Conservation (phyloP, 1,140 invertebrate species). For the Polypedilum vanderplanki region DNA sequence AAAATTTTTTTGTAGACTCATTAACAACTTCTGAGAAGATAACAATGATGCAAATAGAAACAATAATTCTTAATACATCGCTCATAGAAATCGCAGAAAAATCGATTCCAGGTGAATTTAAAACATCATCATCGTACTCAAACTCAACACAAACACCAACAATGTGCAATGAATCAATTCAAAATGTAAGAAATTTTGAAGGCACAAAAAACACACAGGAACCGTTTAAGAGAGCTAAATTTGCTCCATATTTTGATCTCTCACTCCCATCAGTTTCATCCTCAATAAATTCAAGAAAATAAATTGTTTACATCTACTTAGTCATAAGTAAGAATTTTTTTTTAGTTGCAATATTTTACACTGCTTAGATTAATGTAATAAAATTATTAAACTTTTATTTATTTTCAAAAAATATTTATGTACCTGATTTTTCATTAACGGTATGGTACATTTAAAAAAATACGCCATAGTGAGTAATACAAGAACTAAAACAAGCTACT, state of each 20-base stretch:
- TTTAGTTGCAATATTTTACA: not conserved
- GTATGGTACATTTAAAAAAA: too few species aligned
- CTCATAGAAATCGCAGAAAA: not conserved
- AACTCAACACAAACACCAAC: not conserved
- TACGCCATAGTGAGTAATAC: too few species aligned
- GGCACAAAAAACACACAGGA: not conserved
- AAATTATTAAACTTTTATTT: too few species aligned
- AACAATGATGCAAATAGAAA: slow-evolving; percentile 14
- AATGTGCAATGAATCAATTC: not conserved
- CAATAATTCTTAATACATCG: not conserved
- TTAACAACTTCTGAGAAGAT: not conserved
- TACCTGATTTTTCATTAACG: too few species aligned
- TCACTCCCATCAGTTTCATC: not conserved
- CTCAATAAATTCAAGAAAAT: not conserved
- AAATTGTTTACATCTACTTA: not conserved
- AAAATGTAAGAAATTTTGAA: not conserved
- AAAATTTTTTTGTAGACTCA: not conserved
- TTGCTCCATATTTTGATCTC: slow-evolving; percentile 17
- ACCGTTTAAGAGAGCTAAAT: not conserved
- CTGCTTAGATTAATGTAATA: too few species aligned
- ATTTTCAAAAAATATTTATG: too few species aligned
- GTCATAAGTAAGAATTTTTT: not conserved
- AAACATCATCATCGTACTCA: not conserved
- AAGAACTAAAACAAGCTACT: too few species aligned
- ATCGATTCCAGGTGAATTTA: not conserved